Evolutionary conservation across 2,888 invertebrate species (phyloP).

Genomic region (Microctonus aethiopoides): DNA sequence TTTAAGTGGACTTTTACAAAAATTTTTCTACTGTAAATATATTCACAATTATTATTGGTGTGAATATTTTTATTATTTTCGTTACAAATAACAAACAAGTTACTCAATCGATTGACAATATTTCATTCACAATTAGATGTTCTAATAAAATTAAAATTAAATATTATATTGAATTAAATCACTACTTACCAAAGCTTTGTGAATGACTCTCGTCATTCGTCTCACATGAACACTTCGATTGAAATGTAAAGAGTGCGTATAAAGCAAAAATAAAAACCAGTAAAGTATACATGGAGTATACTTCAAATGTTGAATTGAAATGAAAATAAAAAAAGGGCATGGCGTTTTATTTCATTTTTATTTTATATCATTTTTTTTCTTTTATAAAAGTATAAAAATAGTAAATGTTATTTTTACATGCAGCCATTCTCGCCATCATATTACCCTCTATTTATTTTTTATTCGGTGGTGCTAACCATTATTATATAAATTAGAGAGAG

Average conservation of each 20-base stretch:
- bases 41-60: too few species aligned
- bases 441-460: slow-evolving; percentile 9
- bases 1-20: too few species aligned
- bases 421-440: neutral
- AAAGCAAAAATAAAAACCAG: neutral
- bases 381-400: neutral
- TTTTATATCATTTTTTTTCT: neutral
- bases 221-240: neutral
- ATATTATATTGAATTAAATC: neutral
- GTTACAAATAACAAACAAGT: neutral
- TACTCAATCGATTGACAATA: neutral
- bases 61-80: neutral
- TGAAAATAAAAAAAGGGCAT: neutral
- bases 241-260: neutral
- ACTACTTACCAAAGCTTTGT: neutral
- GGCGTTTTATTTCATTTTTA: too few species aligned
- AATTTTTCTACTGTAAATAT: too few species aligned
- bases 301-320: neutral
- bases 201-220: neutral
- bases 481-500: neutral
- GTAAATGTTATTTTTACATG: slow-evolving; percentile 7
- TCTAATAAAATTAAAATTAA: neutral
- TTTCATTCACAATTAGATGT: neutral
- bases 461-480: neutral
- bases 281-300: neutral